These are phyloP conservation scores for Pygathrix nemaeus DNA, from an alignment of 2,113 vertebrate genomes.

Conservation along the genomic window DNA sequence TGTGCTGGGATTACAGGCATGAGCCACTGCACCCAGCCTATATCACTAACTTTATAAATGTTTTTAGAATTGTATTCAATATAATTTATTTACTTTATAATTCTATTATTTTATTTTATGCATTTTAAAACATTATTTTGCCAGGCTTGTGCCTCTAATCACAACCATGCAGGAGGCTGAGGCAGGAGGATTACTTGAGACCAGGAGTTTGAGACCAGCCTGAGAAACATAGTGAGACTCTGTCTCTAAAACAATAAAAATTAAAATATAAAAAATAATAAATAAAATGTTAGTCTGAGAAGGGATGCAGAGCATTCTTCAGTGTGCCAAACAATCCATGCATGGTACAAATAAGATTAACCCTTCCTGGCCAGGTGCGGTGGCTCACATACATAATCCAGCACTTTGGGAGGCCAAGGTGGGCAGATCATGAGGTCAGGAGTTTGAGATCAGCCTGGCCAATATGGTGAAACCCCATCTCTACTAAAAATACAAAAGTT, in stretches of 20 bases:
- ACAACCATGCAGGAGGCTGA: background rate
- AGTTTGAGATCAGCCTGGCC: too few species aligned
- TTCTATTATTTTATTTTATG: background rate
- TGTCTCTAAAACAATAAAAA: background rate
- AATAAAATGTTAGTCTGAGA: background rate
- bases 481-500: too few species aligned
- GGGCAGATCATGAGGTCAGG: too few species aligned
- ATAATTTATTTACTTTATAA: background rate
- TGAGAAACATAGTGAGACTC: background rate
- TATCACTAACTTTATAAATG: slow-evolving; percentile 20
- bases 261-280: background rate
- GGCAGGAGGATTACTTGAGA: background rate
- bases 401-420: too few species aligned
- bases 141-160: background rate
- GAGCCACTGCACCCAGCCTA: too few species aligned
- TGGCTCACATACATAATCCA: too few species aligned
- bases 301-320: background rate
- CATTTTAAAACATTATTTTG: background rate
- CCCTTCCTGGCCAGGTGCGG: too few species aligned
- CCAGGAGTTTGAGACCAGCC: background rate
- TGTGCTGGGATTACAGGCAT: too few species aligned
- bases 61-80: background rate
- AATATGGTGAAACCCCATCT: too few species aligned
- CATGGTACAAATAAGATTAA: background rate
- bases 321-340: background rate